A percentile compares a stretch with the other conserved stretches of the same genome.
These are phyloP conservation scores for Acanthurus leucopareius DNA, from an alignment of 2,797 vertebrate genomes.

Conservation along the genomic window DNA sequence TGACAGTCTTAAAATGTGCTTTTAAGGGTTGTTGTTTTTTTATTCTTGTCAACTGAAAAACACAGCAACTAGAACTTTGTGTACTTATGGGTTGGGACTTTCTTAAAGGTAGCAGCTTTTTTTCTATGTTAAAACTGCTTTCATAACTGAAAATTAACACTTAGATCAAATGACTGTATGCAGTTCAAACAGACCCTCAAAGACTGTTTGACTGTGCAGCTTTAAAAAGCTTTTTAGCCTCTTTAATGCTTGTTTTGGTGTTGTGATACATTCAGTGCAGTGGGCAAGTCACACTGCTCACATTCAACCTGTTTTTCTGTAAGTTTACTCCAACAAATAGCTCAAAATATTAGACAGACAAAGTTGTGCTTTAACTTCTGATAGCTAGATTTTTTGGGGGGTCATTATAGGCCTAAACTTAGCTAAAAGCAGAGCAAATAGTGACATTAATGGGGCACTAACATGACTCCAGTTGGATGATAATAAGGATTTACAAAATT, in stretches of 20 bases:
- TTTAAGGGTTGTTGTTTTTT: neutral
- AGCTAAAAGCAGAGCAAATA: neutral
- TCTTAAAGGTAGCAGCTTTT: neutral
- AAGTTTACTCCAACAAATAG: neutral
- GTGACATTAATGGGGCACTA: too few species aligned
- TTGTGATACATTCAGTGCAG: neutral
- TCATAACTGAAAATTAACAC: neutral
- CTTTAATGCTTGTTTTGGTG: constrained; percentile 1
- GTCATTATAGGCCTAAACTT: neutral
- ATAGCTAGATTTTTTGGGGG: too few species aligned
- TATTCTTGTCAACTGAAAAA: neutral
- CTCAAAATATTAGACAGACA: neutral
- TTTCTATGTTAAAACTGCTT: constrained; percentile 1
- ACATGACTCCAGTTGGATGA: neutral
- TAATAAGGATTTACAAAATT: too few species aligned
- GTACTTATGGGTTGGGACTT: neutral
- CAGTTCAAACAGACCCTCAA: neutral
- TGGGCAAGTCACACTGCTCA: neutral
- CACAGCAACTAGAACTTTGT: constrained; percentile 4
- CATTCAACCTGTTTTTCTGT: neutral
- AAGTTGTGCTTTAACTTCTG: neutral
- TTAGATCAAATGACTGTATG: neutral
- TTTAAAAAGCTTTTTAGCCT: neutral
- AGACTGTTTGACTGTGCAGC: neutral
- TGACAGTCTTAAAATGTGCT: neutral